Evolutionary conservation across 2,113 vertebrate species (phyloP).

Genomic region (human (Homo sapiens)): GRCh38 chr20:2996501-2997000

Average conservation of each 20-base stretch:
- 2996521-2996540: not conserved
- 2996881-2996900: not conserved
- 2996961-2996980: not conserved
- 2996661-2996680: slow-evolving; percentile 23
- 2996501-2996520: slow-evolving; percentile 2
- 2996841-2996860: not conserved
- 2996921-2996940: not conserved
- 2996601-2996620: not conserved
- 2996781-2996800: slow-evolving; percentile 23
- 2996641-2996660: not conserved
- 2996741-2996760: not conserved
- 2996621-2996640: not conserved
- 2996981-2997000: slow-evolving; percentile 16
- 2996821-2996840: not conserved
- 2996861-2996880: not conserved
- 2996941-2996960: slow-evolving; percentile 12
- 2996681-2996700: slow-evolving; percentile 10
- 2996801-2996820: not conserved
- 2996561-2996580: not conserved
- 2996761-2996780: not conserved
- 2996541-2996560: slow-evolving; percentile 21
- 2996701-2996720: not conserved
- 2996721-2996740: not conserved
- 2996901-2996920: not conserved
- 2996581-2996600: not conserved